Evolutionary conservation across 2,113 vertebrate genomes (phyloP).

Genomic region (Micromys minutus): DNA sequence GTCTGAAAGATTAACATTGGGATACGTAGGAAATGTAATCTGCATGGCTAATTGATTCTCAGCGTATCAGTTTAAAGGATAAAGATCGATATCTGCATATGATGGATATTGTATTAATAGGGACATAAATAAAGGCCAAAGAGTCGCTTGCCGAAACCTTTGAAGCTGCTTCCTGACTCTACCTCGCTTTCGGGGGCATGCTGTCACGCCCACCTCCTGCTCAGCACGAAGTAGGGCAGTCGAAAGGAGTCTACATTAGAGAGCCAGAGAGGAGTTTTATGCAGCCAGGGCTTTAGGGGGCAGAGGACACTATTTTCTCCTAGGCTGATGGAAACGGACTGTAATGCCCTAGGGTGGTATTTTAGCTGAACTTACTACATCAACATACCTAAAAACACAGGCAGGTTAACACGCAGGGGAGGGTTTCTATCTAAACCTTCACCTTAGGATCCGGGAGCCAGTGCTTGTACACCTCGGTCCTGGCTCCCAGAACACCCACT

Average conservation of each 20-base stretch:
- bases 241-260: background rate
- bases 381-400: background rate
- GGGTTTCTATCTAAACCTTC: background rate
- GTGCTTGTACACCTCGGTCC: no score
- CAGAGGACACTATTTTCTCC: background rate
- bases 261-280: background rate
- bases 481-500: background rate
- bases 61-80: conserved; percentile 90
- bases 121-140: conserved; percentile 88
- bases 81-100: conserved; percentile 88
- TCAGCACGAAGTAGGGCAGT: background rate
- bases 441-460: rapidly evolving
- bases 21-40: conserved; percentile 89
- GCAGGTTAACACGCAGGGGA: rapidly evolving
- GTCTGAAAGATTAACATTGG: conserved; percentile 88
- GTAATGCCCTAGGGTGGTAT: background rate
- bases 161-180: conserved; percentile 83
- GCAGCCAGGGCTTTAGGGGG: rapidly evolving
- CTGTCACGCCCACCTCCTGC: background rate
- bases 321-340: conserved; percentile 4
- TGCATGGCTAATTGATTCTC: conserved; percentile 92
- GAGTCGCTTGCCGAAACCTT: conserved; percentile 86
- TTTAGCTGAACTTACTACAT: background rate
- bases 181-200: conserved; percentile 52
- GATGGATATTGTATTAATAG: conserved; percentile 90